These are phyloP conservation scores for Marmota flaviventris DNA, from an alignment of 2,113 vertebrate species.

Conservation along the genomic window DNA sequence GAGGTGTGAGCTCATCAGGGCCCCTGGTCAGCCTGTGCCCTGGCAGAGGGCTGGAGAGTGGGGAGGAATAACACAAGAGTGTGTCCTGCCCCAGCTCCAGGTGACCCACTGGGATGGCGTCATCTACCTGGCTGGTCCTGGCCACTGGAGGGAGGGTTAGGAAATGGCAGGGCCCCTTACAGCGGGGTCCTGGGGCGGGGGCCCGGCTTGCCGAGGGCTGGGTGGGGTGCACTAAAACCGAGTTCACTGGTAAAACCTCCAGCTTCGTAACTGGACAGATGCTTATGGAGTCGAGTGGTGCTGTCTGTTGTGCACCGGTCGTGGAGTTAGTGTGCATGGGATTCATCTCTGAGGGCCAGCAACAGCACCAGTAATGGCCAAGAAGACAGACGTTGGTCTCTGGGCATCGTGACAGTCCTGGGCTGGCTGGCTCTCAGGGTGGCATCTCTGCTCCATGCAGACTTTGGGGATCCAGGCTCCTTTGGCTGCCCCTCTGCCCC, in stretches of 20 bases:
- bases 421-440: not conserved
- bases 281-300: not conserved
- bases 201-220: no score
- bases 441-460: not conserved
- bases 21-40: not conserved
- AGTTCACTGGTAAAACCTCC: not conserved
- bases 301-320: no score
- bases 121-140: not conserved
- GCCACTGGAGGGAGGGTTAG: not conserved
- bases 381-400: not conserved
- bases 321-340: not conserved
- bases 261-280: not conserved
- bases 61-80: not conserved
- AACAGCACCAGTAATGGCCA: not conserved
- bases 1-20: not conserved
- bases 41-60: fast-evolving
- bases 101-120: not conserved
- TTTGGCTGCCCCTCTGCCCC: not conserved
- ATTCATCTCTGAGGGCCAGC: not conserved
- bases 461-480: not conserved
- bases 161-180: no score
- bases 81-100: not conserved
- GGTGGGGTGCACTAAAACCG: no score
- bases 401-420: not conserved
- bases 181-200: no score